Evolutionary conservation across 2,888 invertebrate genomes (phyloP), one percentile per base, ranked within the genome.

Genomic region (Eubasilissa splendida): DNA sequence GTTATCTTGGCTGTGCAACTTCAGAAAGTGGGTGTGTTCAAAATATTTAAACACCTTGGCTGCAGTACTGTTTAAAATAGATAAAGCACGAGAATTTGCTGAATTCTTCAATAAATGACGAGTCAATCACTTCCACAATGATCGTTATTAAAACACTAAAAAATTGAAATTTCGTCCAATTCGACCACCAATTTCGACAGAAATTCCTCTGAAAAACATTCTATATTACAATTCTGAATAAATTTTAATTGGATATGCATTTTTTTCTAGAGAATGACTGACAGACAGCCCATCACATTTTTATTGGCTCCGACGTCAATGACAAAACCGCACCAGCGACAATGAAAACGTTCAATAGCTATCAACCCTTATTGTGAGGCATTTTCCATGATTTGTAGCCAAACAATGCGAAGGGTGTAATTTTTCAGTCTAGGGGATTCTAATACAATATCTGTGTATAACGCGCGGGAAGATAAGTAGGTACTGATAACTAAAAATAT

Each of bases 401-500:
- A 33, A 74, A 58, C 74, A 74, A 74, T 31, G 14, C 50, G 50
- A 56, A 11, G 74, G 58, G 58, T 74, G 59, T 33, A 59, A 59
- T 74, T 74, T 74, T 74, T 74, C 74, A 74, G 74, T 74, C 59
- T 74, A 58, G 58, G 74, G 74, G 58, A 58, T 74, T 33, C 31
- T 42, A 74, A 74, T 22, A 22, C 63, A 31, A 33, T 14, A 10
- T 22, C 60, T 22, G 60, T 9, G 11, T 63, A 14, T 60, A 8
- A 14, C 63, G n/a, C 4, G 42, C 4, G 42, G 42, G 42, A 1
- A 4, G 42, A 22, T 22, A 22, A 22, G 42, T 42, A 42, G 42
- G 4, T 42, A 42, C 42, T 7, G 42, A 42, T 7, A 7, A 7
- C 42, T 42, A 42, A 42, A 42, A 42, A 42, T 42, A 42, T 42